These are phyloP conservation scores for Meganola albula DNA, from an alignment of 2,888 invertebrate genomes.

Conservation along the genomic window DNA sequence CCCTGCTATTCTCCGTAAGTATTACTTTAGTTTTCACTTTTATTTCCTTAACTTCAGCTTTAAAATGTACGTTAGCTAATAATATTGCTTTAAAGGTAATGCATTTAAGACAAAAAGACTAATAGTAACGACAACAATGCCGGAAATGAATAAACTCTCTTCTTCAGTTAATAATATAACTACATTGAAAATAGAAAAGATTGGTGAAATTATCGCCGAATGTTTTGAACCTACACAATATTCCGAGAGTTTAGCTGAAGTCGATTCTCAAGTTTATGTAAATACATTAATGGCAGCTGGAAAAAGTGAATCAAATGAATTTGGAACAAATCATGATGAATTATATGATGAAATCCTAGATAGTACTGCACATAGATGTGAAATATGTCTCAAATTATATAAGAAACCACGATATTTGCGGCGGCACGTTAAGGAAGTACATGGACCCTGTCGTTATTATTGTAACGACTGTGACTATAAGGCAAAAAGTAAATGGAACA, in stretches of 20 bases:
- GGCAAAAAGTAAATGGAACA: background rate
- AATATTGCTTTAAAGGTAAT: background rate
- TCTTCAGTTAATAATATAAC: background rate
- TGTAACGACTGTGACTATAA: background rate
- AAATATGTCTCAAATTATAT: background rate
- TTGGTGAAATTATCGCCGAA: too few relatives aligned
- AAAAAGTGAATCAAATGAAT: too few relatives aligned
- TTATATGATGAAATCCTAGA: too few relatives aligned
- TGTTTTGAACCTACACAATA: too few relatives aligned
- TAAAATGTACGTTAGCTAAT: background rate
- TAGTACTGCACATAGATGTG: too few relatives aligned
- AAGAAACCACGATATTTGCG: background rate
- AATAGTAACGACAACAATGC: background rate
- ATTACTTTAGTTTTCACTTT: too few relatives aligned
- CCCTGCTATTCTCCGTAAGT: background rate
- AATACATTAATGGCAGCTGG: too few relatives aligned
- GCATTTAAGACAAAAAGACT: background rate
- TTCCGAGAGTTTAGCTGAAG: too few relatives aligned
- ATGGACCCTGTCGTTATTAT: background rate
- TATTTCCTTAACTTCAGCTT: too few relatives aligned
- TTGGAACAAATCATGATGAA: too few relatives aligned
- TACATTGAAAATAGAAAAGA: too few relatives aligned
- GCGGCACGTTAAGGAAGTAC: background rate
- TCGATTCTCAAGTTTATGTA: too few relatives aligned
- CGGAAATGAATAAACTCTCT: background rate